A percentile compares a stretch with the other conserved stretches of the same genome.
These are phyloP conservation scores for Felis chaus DNA, from an alignment of 2,113 vertebrate species.

Conservation along the genomic window DNA sequence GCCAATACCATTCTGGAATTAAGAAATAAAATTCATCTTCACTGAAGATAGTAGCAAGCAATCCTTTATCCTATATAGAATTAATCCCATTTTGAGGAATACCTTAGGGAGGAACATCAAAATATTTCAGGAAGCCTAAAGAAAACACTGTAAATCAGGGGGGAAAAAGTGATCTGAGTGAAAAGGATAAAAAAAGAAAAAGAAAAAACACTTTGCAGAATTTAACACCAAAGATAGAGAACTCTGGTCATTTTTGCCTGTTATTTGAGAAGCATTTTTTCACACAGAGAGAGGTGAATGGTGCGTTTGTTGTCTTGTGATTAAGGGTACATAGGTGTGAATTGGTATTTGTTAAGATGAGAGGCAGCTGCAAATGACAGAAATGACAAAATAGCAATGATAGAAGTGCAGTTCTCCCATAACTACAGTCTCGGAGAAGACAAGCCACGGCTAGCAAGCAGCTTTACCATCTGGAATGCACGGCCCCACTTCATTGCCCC, in stretches of 20 bases:
- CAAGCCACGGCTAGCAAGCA: not conserved
- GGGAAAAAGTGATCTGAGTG: not conserved
- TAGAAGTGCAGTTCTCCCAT: not conserved
- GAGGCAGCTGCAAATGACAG: not conserved
- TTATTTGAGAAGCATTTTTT: not conserved
- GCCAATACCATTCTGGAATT: not conserved
- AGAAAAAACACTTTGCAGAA: not conserved
- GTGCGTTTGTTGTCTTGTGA: not conserved
- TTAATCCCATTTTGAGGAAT: not conserved
- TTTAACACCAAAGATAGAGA: not conserved
- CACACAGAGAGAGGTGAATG: not conserved
- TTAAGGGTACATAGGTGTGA: not conserved
- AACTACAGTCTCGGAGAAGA: not conserved
- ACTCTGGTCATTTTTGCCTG: not conserved
- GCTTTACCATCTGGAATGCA: not conserved
- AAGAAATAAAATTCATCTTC: conserved; percentile 24
- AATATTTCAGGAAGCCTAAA: not conserved
- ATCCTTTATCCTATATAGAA: not conserved
- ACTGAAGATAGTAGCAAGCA: not conserved
- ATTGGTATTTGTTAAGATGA: not conserved
- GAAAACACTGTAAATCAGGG: not conserved
- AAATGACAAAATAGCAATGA: not conserved
- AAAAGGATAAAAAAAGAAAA: not conserved
- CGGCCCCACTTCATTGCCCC: not conserved
- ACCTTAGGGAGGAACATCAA: not conserved